Evolutionary conservation across 1,140 invertebrate species (phyloP).

Genomic region (Formica selysi): DNA sequence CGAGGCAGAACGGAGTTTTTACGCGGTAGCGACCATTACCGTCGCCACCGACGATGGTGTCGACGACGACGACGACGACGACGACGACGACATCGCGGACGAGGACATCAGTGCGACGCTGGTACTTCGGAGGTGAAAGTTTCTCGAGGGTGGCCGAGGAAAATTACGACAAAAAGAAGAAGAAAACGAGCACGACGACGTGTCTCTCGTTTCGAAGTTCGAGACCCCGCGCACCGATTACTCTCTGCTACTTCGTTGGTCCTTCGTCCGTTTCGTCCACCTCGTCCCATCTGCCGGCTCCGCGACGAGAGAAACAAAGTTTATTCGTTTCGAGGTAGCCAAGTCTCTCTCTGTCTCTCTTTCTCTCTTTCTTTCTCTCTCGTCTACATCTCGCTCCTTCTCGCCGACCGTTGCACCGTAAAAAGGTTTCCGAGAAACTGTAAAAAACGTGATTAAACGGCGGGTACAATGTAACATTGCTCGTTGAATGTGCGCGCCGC

Average conservation of each 20-base stretch:
- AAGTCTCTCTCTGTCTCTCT: neutral
- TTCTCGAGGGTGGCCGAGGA: slow-evolving; percentile 49
- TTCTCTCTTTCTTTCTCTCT: neutral
- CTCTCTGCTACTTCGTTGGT: slow-evolving; percentile 53
- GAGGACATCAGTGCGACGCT: slow-evolving; percentile 34
- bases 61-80: neutral
- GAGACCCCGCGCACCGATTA: slow-evolving; percentile 60
- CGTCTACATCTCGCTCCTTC: neutral
- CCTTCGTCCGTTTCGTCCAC: neutral
- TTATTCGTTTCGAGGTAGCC: slow-evolving; percentile 58
- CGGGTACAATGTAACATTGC: slow-evolving; percentile 65
- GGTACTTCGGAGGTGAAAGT: slow-evolving; percentile 64
- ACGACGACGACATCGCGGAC: neutral
- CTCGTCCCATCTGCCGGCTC: slow-evolving; percentile 22
- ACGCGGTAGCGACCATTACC: slow-evolving; percentile 34
- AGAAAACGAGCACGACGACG: slow-evolving; percentile 32
- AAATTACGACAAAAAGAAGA: slow-evolving; percentile 62
- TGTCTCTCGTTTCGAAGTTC: slow-evolving; percentile 70
- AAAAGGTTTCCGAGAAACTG: slow-evolving; percentile 68
- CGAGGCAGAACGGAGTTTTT: slow-evolving; percentile 28
- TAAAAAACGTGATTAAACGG: slow-evolving; percentile 74
- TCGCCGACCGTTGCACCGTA: slow-evolving; percentile 36
- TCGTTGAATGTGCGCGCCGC: slow-evolving; percentile 50
- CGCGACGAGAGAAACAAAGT: slow-evolving; percentile 63
- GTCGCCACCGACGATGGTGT: neutral